These are phyloP conservation scores for Drosophila suboccidentalis DNA, from an alignment of 2,888 invertebrate genomes.

Conservation along the genomic window DNA sequence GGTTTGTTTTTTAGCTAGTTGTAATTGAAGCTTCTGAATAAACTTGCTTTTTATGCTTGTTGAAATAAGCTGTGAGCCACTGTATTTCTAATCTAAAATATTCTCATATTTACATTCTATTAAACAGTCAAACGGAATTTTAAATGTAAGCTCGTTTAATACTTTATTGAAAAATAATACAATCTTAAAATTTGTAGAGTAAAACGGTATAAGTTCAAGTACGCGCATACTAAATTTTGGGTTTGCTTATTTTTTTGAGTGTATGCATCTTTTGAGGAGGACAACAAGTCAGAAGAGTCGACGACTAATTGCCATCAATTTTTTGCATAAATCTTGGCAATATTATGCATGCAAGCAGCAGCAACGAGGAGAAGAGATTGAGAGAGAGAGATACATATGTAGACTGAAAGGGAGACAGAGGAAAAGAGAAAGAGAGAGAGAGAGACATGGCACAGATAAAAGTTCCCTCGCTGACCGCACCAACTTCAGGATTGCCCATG, in stretches of 20 bases:
- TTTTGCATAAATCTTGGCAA: conserved; percentile 80
- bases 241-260: neutral
- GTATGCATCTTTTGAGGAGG: conserved; percentile 2
- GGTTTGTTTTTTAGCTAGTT: no score
- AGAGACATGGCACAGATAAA: conserved; percentile 73
- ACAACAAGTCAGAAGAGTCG: conserved; percentile 39
- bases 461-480: conserved; percentile 53
- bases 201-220: no score
- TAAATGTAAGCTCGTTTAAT: no score
- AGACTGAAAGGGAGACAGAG: conserved; percentile 8
- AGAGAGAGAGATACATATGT: conserved; percentile 14
- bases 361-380: neutral
- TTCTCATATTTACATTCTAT: no score
- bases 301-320: conserved; percentile 81
- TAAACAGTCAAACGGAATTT: no score
- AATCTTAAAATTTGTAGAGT: no score
- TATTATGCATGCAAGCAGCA: conserved; percentile 75
- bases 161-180: no score
- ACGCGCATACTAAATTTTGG: no score
- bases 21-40: no score
- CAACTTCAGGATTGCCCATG: conserved; percentile 81
- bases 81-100: no score
- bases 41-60: no score
- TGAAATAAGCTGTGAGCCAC: no score
- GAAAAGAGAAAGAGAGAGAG: neutral